Base-by-base conservation (phyloP, 2,888 invertebrate genomes). In the Caradrina clavipalpis region DNA sequence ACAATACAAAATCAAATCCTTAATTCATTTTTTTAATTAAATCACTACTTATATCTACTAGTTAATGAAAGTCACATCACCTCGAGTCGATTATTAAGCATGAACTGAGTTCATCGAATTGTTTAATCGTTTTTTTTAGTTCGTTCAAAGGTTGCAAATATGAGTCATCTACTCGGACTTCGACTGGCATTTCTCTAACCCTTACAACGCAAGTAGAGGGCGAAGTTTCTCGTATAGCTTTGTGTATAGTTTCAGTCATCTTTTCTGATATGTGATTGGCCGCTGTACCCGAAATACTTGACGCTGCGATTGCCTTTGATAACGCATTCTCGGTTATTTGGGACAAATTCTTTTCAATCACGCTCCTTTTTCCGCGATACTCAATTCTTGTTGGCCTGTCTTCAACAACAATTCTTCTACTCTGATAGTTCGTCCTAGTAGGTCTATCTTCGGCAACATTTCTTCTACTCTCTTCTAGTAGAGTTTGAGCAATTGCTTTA, bases 401-500 rank as follows among this genome's bases (percentile, higher is more conserved):
- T 60, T 92, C 93, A 0, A 94, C 92, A 42, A 97, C 94, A 87
- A 97, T 97, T 78, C 91, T 94, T 67, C 96, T 89, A 49, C 96
- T 97, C 82, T 97, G 96, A 78, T 90, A 79, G 59, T 91, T 87
- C 65, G 91, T 82, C 79, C 84, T 89, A 19, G 88, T 87, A 8
- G 84, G 91, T 91, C 89, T 93, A 10, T 88, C 89, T 64, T 92
- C 93, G 0, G 95, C 93, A 49, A 97, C 95, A 87, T 97, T 97
- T 78, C 92, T 94, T 64, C 96, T 89, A 47, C 96, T 97, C 82
- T 97, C 97, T 50, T 96, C 96, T 54, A 97, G 90, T 53, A 98
- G 92, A 17, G 97, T 97, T 75, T 96, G 96, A 79, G 97, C 97
- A 73, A 98, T 98, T 56, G 97, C 97, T 87, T 96, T 97, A 8